Evolutionary conservation across 1,140 invertebrate genomes (phyloP), one percentile per base, ranked within the genome.

Genomic region (Trichogramma pretiosum): DNA sequence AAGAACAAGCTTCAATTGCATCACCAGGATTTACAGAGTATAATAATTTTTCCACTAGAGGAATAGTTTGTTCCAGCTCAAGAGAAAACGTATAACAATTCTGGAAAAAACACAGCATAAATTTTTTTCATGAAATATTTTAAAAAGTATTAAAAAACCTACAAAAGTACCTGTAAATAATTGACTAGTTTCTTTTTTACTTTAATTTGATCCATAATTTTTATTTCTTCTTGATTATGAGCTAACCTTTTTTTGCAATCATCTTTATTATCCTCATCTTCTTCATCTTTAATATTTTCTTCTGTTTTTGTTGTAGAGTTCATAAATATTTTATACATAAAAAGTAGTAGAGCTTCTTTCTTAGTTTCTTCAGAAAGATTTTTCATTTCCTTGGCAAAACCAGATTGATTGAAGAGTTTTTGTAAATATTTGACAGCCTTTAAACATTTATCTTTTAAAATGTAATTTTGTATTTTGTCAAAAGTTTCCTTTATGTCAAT

Each of bases 1-100:
- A 87, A 39, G 87, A 80, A 33, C 92, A 84, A 0, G 89, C 82
- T 69, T 93, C 90, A 28, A 83, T 75, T 0, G 90, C 82, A 65
- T 93, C 90, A 1, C 82, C 77, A 1, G 78, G 73, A 48, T 79
- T 81, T 56, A 83, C 80, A 0, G 88, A 90, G 54, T 81, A 79
- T 2, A 93, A 68, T 54, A 91, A 66, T 11, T 81, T 74, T 55
- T 83, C 80, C 11, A 87, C 75, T 5, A 84, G 56, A 1, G 85
- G 84, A 36, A 91, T 74, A 0, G 83, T 78, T 40, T 76, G 72
- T 36, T 85, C 79, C 5, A 89, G 68, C 52, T 82, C 74, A 32
- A 72, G 68, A 1, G 82, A 77, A 65, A 90, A 90, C 28, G 76
- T 71, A 19, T 75, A 60, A 42, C 70, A 76, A 53, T 78, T 82